Percentiles rank a stretch among this genome's conserved stretches.
These are phyloP conservation scores for Larimichthys polyactis DNA, from an alignment of 2,113 vertebrate genomes.

Conservation along the genomic window DNA sequence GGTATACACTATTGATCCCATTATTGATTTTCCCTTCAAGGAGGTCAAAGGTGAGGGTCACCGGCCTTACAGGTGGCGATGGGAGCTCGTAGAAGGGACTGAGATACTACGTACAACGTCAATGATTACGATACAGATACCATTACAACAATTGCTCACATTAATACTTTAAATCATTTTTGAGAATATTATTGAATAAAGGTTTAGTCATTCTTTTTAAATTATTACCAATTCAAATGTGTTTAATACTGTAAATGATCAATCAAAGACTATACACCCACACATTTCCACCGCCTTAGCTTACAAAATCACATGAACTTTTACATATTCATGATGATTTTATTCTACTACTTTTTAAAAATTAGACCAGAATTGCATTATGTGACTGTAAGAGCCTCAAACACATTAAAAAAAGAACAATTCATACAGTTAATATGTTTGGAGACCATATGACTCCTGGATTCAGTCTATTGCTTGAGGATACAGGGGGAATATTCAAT, in stretches of 20 bases:
- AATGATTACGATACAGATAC: background rate
- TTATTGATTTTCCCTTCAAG: slow-evolving; percentile 52
- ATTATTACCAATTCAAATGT: background rate
- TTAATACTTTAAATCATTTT: background rate
- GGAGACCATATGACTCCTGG: background rate
- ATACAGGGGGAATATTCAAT: background rate
- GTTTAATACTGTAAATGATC: background rate
- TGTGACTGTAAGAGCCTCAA: background rate
- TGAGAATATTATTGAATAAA: background rate
- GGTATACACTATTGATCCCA: slow-evolving; percentile 47
- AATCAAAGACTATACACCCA: background rate
- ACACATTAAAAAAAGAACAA: background rate
- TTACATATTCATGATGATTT: background rate
- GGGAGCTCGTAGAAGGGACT: background rate
- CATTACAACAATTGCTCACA: background rate
- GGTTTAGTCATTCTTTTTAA: background rate
- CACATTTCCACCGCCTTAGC: background rate
- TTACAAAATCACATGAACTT: background rate
- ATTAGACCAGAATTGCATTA: background rate
- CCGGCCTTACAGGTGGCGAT: slow-evolving; percentile 1
- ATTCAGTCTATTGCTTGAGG: background rate
- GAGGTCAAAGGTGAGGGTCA: slow-evolving; percentile 61
- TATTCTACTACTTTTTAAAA: background rate
- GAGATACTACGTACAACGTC: background rate
- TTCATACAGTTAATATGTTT: background rate